These are phyloP conservation scores for Chiloscyllium plagiosum DNA, from an alignment of 2,113 vertebrate species.

Conservation along the genomic window DNA sequence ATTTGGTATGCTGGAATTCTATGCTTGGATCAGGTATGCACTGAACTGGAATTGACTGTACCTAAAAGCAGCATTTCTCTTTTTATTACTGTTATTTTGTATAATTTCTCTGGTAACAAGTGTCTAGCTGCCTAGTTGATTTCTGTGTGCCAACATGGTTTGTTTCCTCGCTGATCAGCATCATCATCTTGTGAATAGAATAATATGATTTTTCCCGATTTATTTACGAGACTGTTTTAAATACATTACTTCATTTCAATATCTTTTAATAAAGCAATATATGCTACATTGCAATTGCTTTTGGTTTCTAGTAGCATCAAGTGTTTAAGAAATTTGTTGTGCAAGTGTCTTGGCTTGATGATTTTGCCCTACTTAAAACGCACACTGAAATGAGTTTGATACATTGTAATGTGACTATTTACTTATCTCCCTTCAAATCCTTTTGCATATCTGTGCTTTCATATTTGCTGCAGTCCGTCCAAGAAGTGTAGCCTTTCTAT, in stretches of 20 bases:
- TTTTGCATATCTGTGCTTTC: background rate
- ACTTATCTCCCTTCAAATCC: background rate
- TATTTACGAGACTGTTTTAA: background rate
- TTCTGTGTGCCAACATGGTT: background rate
- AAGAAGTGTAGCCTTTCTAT: background rate
- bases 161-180: background rate
- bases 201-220: background rate
- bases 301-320: background rate
- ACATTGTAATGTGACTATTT: background rate
- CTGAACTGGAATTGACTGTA: slow-evolving; percentile 27
- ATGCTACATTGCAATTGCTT: background rate
- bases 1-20: slow-evolving; percentile 1
- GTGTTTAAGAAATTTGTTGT: background rate
- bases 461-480: background rate
- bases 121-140: background rate
- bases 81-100: slow-evolving; percentile 25
- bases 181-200: background rate
- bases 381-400: background rate
- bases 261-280: background rate
- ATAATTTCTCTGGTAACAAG: slow-evolving; percentile 34
- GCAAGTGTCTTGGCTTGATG: background rate
- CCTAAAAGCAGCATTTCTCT: slow-evolving; percentile 32
- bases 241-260: background rate
- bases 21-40: background rate
- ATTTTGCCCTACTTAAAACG: background rate